Evolutionary conservation across 1,140 invertebrate species (phyloP).

Genomic region (Conopomorpha cramerella): DNA sequence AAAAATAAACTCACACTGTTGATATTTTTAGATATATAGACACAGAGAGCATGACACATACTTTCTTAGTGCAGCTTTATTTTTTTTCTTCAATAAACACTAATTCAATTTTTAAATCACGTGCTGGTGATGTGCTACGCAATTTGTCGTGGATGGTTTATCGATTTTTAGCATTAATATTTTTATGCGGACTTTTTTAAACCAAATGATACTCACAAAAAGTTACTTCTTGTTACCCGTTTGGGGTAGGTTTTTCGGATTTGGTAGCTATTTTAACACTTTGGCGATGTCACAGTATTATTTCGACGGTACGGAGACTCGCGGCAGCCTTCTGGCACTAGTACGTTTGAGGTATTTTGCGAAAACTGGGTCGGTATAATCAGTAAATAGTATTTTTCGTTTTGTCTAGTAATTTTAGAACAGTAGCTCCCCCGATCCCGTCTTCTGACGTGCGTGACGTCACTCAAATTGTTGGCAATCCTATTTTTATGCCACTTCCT

Average conservation of each 20-base stretch:
- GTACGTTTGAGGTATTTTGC: constrained; percentile 23
- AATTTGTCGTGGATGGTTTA: too few species aligned
- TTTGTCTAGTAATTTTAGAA: constrained; percentile 53
- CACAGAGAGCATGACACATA: constrained; percentile 31
- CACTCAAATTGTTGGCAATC: constrained; percentile 54
- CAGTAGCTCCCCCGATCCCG: constrained; percentile 10
- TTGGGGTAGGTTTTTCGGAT: not conserved
- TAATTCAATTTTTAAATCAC: constrained; percentile 27
- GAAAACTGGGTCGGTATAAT: constrained; percentile 34
- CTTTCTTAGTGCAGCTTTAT: too few species aligned
- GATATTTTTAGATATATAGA: constrained; percentile 43
- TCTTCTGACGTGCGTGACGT: constrained; percentile 24
- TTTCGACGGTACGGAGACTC: constrained; percentile 12
- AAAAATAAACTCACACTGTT: constrained; percentile 35
- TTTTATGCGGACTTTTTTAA: too few species aligned
- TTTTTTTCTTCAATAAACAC: too few species aligned
- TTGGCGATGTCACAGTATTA: not conserved
- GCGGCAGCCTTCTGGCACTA: constrained; percentile 26
- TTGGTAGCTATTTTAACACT: not conserved
- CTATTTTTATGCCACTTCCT: constrained; percentile 53
- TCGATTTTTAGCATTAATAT: too few species aligned
- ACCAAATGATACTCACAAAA: not conserved
- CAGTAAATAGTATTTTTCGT: constrained; percentile 33
- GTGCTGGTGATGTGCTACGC: constrained; percentile 30
- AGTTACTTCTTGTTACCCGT: not conserved